phyloP scores from a whole-genome alignment of 1,140 invertebrate genomes.

The Cherax quadricarinatus region DNA sequence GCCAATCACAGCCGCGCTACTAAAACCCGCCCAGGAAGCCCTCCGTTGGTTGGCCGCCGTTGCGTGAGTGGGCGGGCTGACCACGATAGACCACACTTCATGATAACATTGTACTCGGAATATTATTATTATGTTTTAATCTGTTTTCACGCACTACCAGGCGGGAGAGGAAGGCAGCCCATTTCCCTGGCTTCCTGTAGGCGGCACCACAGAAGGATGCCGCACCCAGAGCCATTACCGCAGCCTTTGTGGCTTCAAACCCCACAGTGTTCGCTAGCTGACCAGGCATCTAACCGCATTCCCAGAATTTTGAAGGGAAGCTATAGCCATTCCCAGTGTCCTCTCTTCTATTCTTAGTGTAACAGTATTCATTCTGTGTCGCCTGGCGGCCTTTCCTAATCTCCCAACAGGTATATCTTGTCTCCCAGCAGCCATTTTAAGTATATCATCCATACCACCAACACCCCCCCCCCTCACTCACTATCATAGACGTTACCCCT shows the following conservation, averaged over 20 bases:
- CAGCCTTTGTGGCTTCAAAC: background rate
- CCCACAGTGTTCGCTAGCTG: background rate
- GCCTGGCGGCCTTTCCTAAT: too few relatives aligned
- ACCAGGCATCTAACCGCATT: too few relatives aligned
- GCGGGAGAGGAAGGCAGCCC: background rate
- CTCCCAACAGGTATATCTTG: too few relatives aligned
- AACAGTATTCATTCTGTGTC: too few relatives aligned
- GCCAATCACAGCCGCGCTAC: background rate
- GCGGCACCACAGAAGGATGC: background rate
- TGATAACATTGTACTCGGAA: background rate
- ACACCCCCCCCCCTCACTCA: too few relatives aligned
- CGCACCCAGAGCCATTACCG: background rate
- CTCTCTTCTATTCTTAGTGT: too few relatives aligned
- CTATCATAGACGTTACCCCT: too few relatives aligned
- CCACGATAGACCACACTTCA: background rate
- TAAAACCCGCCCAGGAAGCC: background rate
- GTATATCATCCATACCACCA: too few relatives aligned
- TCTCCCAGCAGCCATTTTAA: too few relatives aligned
- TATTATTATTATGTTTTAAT: background rate
- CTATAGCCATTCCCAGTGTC: too few relatives aligned
- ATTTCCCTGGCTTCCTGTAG: background rate
- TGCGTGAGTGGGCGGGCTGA: background rate
- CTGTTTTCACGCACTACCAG: background rate
- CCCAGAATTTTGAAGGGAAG: too few relatives aligned
- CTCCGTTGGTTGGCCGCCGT: background rate